These are phyloP conservation scores for Pocillopora damicornis DNA, from an alignment of 64 coral and sea anemone genomes.

Conservation along the genomic window DNA sequence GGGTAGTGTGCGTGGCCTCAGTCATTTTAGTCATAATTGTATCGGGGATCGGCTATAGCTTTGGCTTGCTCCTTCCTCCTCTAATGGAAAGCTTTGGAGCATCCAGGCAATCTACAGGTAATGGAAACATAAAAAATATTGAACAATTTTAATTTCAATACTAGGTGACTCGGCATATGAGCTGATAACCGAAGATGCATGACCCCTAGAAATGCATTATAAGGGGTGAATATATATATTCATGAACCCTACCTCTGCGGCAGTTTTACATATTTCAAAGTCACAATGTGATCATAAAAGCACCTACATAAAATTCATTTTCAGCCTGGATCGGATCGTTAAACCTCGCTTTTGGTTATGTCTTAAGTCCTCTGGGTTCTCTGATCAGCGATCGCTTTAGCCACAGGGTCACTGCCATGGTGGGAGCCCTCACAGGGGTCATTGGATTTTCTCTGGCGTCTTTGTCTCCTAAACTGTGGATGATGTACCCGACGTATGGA, in stretches of 20 bases:
- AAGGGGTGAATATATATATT: too few species aligned
- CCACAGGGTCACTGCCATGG: constrained; percentile 15
- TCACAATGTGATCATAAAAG: too few species aligned
- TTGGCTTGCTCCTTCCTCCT: constrained; percentile 33
- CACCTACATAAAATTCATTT: background rate
- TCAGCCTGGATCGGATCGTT: constrained; percentile 54
- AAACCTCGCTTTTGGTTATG: background rate
- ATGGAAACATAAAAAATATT: background rate
- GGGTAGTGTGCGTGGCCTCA: background rate
- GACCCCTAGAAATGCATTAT: too few species aligned
- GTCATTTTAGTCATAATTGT: background rate
- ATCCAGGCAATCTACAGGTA: constrained; percentile 34
- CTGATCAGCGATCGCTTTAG: constrained; percentile 31
- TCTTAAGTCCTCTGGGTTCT: constrained; percentile 35
- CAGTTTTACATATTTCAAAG: background rate
- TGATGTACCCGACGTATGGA: constrained; percentile 45
- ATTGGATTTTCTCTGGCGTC: constrained; percentile 30
- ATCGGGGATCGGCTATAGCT: constrained; percentile 22
- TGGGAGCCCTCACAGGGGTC: constrained; percentile 12
- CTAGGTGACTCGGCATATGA: too few species aligned
- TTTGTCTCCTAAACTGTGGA: constrained; percentile 16
- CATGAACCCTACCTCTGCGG: background rate
- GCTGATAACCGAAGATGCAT: too few species aligned
- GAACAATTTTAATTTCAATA: too few species aligned
- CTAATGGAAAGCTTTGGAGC: constrained; percentile 22